Conservation (phyloP, 2,797 vertebrate species). For the Petrocephalus schoutedeni region DNA sequence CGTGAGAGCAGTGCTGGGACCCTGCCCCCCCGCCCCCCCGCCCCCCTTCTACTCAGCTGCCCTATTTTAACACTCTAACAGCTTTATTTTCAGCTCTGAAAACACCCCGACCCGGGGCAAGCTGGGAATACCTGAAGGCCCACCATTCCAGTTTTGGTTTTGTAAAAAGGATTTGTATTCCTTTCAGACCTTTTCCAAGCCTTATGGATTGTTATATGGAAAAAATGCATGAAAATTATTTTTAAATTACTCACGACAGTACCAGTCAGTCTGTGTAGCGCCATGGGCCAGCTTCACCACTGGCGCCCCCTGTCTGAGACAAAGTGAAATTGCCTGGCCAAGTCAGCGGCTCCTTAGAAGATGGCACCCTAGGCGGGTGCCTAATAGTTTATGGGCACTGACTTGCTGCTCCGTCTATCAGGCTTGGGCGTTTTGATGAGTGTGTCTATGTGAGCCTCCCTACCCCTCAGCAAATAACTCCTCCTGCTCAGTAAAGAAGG, state of each 20-base stretch:
- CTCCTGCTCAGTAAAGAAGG: neutral
- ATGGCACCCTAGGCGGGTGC: neutral
- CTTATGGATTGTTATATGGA: neutral
- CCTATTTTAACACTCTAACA: neutral
- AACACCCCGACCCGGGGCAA: neutral
- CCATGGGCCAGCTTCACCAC: neutral
- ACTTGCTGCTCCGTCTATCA: neutral
- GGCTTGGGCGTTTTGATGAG: neutral
- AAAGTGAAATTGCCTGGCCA: neutral
- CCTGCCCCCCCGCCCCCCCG: too few relatives aligned
- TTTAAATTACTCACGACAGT: neutral
- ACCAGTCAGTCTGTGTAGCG: neutral
- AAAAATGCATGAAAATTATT: neutral
- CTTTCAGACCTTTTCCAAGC: neutral
- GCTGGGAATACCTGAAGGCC: neutral
- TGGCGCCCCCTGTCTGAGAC: neutral
- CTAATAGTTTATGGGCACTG: neutral
- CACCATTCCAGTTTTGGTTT: neutral
- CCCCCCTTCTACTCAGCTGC: neutral
- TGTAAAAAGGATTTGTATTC: neutral
- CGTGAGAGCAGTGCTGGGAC: neutral
- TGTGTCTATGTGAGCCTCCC: neutral
- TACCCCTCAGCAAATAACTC: neutral
- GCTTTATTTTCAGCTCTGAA: slow-evolving; percentile 1
- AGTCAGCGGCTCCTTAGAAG: neutral